These are phyloP conservation scores for Semicossyphus pulcher DNA, from an alignment of 2,113 vertebrate species.

Conservation along the genomic window DNA sequence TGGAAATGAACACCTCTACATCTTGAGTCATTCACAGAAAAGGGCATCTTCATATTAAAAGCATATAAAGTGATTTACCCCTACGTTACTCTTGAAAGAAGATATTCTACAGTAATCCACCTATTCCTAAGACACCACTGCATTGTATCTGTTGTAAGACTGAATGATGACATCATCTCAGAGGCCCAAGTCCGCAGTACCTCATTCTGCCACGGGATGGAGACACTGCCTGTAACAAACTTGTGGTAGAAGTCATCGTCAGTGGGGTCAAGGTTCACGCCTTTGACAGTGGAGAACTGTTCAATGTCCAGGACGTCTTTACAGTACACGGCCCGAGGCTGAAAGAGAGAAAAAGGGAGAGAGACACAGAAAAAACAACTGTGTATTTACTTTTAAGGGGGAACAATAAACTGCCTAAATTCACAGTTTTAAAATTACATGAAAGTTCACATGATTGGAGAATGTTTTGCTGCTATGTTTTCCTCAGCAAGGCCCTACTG, in stretches of 20 bases:
- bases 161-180: constrained; percentile 64
- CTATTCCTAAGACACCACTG: not conserved
- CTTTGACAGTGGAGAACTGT: constrained; percentile 93
- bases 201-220: constrained; percentile 97
- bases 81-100: not conserved
- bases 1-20: too few species aligned
- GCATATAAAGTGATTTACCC: not conserved
- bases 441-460: not conserved
- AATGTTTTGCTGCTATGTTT: constrained; percentile 9
- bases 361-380: not conserved
- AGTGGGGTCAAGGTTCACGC: constrained; percentile 89
- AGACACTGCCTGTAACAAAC: constrained; percentile 92
- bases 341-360: constrained; percentile 3
- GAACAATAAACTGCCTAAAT: not conserved
- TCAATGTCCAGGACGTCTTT: constrained; percentile 92
- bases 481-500: constrained; percentile 1
- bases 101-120: not conserved
- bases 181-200: constrained; percentile 76
- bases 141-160: constrained; percentile 4
- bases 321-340: constrained; percentile 93
- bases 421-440: constrained; percentile 1
- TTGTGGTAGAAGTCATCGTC: constrained; percentile 91
- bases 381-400: not conserved
- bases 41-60: not conserved
- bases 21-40: not conserved